These are phyloP conservation scores for Terebella lapidaria DNA, from an alignment of 2,888 invertebrate genomes.

Conservation along the genomic window DNA sequence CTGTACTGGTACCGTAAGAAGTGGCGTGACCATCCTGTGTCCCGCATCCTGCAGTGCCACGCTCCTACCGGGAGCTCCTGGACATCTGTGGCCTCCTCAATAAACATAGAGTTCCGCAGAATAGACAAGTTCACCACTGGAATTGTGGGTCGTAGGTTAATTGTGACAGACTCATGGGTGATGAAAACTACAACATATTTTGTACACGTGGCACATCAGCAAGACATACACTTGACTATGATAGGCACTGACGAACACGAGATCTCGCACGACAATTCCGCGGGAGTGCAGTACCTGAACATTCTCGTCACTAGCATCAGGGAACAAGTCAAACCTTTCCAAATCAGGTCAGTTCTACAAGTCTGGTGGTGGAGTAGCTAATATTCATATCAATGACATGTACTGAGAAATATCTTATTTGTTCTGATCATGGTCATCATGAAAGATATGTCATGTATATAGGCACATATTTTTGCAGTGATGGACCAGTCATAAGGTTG, in stretches of 20 bases:
- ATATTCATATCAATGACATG: background rate
- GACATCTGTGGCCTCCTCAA: slow-evolving; percentile 66
- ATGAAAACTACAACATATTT: slow-evolving; percentile 74
- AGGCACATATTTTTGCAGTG: too few species aligned
- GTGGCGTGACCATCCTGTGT: slow-evolving; percentile 73
- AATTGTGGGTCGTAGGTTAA: slow-evolving; percentile 39
- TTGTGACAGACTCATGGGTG: slow-evolving; percentile 77
- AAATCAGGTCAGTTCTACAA: slow-evolving; percentile 55
- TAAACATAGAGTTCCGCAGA: slow-evolving; percentile 71
- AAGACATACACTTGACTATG: slow-evolving; percentile 70
- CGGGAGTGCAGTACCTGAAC: slow-evolving; percentile 75
- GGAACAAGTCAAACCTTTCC: slow-evolving; percentile 37
- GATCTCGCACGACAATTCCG: slow-evolving; percentile 65
- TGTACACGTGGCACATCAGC: slow-evolving; percentile 71
- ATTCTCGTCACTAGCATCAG: slow-evolving; percentile 62
- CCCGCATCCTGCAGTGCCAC: slow-evolving; percentile 59
- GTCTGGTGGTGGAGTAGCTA: slow-evolving; percentile 1
- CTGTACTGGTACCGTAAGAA: slow-evolving; percentile 67
- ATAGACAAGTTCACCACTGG: slow-evolving; percentile 53
- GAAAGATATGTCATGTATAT: too few species aligned
- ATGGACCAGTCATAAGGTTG: too few species aligned
- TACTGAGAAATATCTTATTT: background rate
- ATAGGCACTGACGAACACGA: slow-evolving; percentile 60
- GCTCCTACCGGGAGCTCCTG: slow-evolving; percentile 57
- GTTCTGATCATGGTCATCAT: background rate